Base-by-base conservation (phyloP, 2,113 vertebrate species). In the Oryzias curvinotus region DNA sequence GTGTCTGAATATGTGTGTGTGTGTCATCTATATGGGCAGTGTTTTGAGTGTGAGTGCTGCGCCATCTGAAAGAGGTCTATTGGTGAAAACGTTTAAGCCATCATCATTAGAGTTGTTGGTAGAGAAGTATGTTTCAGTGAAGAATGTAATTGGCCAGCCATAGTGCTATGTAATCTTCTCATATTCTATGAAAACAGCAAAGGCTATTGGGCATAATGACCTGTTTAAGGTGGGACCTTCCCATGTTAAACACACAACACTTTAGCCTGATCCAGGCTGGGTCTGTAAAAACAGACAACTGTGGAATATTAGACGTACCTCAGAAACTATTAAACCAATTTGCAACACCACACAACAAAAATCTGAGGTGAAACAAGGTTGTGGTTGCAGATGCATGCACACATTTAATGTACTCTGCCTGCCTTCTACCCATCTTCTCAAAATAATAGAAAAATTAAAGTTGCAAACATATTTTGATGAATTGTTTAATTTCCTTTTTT, bases 1-100 rank as follows among this genome's bases (percentile, higher is more conserved):
- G 68, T 91, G 61, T 7, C 19, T 55, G 43, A 58, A 46, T 68
- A 15, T 69, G 42, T 70, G 25, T 67, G 57, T n/a, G n/a, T 56
- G 62, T 43, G 25, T 72, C 75, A 71, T 30, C 62, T 65, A 62
- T 68, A 54, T 44, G 49, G 45, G 75, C 62, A 50, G 79, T 73
- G 19, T 73, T 75, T 72, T 81, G 70, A 83, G 69, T 81, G 71
- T 63, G 73, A 62, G 50, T 80, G 70, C 64, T 64, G 23, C 52
- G 51, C 62, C 77, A 71, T 81, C 85, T 94, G 92, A 92, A 93
- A 90, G 87, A 91, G 91, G 91, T 92, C 78, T 74, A 73, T 87
- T 93, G 92, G 92, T 91, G 90, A 92, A 88, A 92, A 89, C 92
- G 91, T 95, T 95, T 90, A 93, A 91, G 90, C 91, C 91, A 94